Evolutionary conservation across 2,797 vertebrate genomes (phyloP).

Genomic region (Platalea minor): DNA sequence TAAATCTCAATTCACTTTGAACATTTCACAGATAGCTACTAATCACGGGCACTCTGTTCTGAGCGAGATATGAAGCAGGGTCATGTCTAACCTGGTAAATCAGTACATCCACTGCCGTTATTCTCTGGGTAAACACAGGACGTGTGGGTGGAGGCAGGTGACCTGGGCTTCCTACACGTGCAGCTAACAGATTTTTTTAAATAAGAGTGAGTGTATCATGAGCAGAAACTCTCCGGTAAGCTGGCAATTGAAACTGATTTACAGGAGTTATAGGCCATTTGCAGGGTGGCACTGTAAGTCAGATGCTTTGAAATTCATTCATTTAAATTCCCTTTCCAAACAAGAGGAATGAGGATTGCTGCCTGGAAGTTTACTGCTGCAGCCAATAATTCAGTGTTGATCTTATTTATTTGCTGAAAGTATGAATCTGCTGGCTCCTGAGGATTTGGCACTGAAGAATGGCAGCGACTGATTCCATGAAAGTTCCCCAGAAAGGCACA

Average conservation of each 20-base stretch:
- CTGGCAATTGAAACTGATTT: not conserved
- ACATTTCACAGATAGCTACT: slow-evolving; percentile 44
- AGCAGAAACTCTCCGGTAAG: not conserved
- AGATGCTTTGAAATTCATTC: not conserved
- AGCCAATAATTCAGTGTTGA: not conserved
- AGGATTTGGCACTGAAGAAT: not conserved
- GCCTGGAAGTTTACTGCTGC: not conserved
- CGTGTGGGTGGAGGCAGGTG: not conserved
- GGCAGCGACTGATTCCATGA: not conserved
- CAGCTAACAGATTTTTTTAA: not conserved
- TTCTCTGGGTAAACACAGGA: not conserved
- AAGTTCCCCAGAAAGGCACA: not conserved
- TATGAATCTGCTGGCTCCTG: not conserved
- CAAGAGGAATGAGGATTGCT: not conserved
- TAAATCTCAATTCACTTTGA: slow-evolving; percentile 33
- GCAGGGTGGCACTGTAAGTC: not conserved
- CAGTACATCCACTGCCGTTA: not conserved
- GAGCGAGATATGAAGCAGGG: not conserved
- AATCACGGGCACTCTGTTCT: slow-evolving; percentile 26
- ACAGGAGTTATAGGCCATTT: not conserved
- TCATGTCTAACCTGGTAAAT: slow-evolving; percentile 14
- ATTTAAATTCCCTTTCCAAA: not conserved
- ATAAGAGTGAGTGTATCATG: not conserved
- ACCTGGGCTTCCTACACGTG: not conserved
- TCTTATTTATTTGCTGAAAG: not conserved